These are phyloP conservation scores for Ictalurus punctatus DNA, from an alignment of 2,113 vertebrate genomes.

Conservation along the genomic window DNA sequence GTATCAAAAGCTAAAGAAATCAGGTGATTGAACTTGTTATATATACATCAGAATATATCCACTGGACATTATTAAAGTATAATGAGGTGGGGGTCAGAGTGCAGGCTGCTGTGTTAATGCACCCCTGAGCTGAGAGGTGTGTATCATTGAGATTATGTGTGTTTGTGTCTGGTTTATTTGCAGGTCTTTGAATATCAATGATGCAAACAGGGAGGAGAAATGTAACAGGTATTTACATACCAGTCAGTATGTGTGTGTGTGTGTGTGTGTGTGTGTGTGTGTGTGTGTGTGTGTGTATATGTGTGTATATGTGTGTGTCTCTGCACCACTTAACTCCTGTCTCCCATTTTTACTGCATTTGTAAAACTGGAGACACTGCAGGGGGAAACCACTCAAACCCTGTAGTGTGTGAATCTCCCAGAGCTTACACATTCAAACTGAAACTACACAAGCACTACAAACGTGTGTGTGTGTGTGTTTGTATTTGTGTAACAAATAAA, in stretches of 20 bases:
- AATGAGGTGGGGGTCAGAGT: no score
- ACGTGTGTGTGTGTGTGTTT: no score
- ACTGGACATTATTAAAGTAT: no score
- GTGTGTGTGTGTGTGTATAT: not conserved
- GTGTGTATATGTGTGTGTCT: not conserved
- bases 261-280: not conserved
- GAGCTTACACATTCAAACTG: not conserved
- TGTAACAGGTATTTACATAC: conserved; percentile 61
- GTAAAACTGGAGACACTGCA: not conserved
- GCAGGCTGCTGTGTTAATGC: no score
- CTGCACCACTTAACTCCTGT: not conserved
- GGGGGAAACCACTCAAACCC: not conserved
- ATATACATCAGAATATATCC: no score
- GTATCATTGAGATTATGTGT: not conserved
- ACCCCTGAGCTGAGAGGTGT: not conserved
- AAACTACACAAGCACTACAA: not conserved
- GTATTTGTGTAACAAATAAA: no score
- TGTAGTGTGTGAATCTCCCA: not conserved
- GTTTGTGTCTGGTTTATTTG: not conserved
- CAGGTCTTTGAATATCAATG: conserved; percentile 61
- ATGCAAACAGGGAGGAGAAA: conserved; percentile 50
- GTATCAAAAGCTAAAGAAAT: no score
- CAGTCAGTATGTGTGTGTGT: not conserved
- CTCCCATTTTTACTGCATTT: not conserved
- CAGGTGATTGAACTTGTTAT: no score